phyloP scores from a whole-genome alignment of 2,113 vertebrate genomes.

The Paracanthobrama guichenoti region DNA sequence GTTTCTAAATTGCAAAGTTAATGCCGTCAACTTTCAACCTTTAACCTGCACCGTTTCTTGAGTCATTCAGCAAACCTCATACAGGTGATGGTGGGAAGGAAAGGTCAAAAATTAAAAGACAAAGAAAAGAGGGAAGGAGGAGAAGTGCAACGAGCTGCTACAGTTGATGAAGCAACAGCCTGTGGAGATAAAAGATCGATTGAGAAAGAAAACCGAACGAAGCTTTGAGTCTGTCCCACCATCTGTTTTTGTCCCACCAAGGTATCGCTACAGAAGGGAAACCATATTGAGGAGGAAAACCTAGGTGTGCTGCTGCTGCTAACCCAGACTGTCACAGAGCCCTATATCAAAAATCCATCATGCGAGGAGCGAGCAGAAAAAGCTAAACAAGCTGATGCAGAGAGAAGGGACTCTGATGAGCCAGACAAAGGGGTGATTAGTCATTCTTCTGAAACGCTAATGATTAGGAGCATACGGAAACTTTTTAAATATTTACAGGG shows the following conservation, averaged over 20 bases:
- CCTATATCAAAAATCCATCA: constrained; percentile 62
- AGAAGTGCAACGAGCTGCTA: constrained; percentile 33
- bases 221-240: constrained; percentile 59
- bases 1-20: constrained; percentile 29
- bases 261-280: constrained; percentile 56
- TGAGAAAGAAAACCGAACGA: constrained; percentile 64
- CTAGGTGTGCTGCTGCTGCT: constrained; percentile 57
- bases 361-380: constrained; percentile 45
- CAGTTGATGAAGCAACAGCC: constrained; percentile 55
- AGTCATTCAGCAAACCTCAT: constrained; percentile 22
- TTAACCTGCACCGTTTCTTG: constrained; percentile 22
- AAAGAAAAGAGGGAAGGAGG: not conserved
- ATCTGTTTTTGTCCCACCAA: constrained; percentile 67
- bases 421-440: constrained; percentile 64
- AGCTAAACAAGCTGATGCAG: constrained; percentile 43
- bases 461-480: constrained; percentile 70
- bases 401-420: constrained; percentile 55
- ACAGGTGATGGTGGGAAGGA: not conserved
- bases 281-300: constrained; percentile 63
- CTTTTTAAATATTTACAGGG: constrained; percentile 76
- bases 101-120: constrained; percentile 11
- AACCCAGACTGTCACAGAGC: constrained; percentile 61
- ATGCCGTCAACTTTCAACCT: constrained; percentile 19
- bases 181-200: constrained; percentile 63
- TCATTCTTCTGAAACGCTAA: constrained; percentile 70